A percentile compares a stretch with the other conserved stretches of the same genome.
Conservation (phyloP, 2,113 vertebrate species). For the Clinocottus analis region DNA sequence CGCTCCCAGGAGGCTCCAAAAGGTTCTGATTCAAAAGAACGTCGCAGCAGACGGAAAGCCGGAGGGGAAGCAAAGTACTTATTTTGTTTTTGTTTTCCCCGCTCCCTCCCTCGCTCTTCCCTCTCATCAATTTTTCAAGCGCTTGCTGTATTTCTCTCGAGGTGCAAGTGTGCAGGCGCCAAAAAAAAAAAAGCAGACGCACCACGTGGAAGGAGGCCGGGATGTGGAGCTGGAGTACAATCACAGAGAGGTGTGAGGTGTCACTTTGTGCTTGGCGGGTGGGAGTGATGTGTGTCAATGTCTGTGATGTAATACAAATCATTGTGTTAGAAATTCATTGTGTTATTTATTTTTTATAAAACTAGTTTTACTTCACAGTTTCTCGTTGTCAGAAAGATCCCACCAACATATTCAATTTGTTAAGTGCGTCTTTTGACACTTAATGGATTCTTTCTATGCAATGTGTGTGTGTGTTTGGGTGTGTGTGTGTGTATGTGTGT, state of each 20-base stretch:
- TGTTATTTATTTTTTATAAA: background rate
- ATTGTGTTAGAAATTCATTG: background rate
- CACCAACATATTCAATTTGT: background rate
- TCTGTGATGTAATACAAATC: background rate
- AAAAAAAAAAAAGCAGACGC: background rate
- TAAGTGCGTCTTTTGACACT: no score
- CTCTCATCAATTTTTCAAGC: conserved; percentile 69
- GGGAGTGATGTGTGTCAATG: background rate
- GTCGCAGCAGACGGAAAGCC: background rate
- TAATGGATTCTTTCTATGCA: no score
- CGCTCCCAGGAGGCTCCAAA: conserved; percentile 56
- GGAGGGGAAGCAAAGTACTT: conserved; percentile 27
- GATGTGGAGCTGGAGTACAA: background rate
- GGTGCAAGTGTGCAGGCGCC: conserved; percentile 30
- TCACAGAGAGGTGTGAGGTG: conserved; percentile 18
- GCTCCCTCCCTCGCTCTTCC: conserved; percentile 40
- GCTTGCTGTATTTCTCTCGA: conserved; percentile 45
- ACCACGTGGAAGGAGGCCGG: background rate
- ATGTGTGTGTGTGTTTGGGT: background rate
- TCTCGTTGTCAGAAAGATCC: background rate
- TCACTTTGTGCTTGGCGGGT: background rate
- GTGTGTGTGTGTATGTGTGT: background rate
- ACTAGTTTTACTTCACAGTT: background rate
- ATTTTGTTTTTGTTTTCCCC: conserved; percentile 54
- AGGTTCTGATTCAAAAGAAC: conserved; percentile 57